Evolutionary conservation across 2,797 vertebrate species (phyloP).

Genomic region (Leptodactylus fallax): DNA sequence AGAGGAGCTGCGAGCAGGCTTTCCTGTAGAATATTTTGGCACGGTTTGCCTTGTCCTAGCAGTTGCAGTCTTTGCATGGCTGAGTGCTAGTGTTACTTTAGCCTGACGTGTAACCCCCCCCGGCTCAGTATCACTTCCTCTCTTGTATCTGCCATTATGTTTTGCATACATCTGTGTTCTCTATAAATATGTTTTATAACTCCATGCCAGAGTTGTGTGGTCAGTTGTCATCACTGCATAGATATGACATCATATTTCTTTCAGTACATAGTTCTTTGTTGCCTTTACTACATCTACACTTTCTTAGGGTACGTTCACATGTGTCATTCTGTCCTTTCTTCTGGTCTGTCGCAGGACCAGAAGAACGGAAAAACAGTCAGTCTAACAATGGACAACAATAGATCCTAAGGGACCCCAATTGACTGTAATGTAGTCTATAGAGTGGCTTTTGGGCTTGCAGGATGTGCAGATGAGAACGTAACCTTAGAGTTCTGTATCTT

Average conservation of each 20-base stretch:
- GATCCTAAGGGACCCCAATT: too few species aligned
- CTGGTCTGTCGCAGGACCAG: too few species aligned
- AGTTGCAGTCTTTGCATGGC: neutral
- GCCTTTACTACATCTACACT: neutral
- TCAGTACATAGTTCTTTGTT: neutral
- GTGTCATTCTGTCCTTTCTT: too few species aligned
- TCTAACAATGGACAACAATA: too few species aligned
- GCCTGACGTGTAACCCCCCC: neutral
- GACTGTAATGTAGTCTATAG: too few species aligned
- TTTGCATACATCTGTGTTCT: constrained; percentile 45
- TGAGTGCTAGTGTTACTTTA: neutral
- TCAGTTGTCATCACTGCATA: constrained; percentile 14
- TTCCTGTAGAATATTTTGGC: neutral
- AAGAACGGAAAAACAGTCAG: too few species aligned
- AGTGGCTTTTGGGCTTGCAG: too few species aligned
- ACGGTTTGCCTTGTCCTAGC: neutral
- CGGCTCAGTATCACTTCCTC: neutral
- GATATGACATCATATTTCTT: neutral
- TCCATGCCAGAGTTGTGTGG: neutral
- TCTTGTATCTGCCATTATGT: neutral
- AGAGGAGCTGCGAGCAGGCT: too few species aligned
- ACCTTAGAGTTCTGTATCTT: too few species aligned
- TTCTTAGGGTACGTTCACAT: too few species aligned
- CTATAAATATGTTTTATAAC: neutral
- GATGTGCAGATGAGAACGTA: too few species aligned